Conservation (phyloP, 2,113 vertebrate species). For the Xenus cinereus region DNA sequence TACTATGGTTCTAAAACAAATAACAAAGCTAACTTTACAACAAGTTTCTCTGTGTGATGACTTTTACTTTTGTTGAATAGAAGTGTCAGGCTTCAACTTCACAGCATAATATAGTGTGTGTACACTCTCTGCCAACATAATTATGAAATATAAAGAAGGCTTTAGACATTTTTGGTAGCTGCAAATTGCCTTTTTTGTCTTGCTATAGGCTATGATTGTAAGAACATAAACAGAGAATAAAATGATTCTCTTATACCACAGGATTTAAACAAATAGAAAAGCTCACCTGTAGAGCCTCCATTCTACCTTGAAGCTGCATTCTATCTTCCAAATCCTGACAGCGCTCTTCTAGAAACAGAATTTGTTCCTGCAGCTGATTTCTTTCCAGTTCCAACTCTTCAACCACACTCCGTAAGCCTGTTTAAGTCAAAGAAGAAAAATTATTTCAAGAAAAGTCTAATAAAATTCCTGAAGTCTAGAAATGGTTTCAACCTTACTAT, state of each 20-base stretch:
- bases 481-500: background rate
- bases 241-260: background rate
- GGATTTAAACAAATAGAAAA: background rate
- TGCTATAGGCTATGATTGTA: background rate
- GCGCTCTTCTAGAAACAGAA: slow-evolving; percentile 85
- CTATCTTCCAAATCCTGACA: slow-evolving; percentile 87
- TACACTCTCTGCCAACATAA: background rate
- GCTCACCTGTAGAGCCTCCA: slow-evolving; percentile 86
- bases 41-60: background rate
- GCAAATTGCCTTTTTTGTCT: background rate
- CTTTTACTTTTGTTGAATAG: background rate
- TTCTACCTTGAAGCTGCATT: slow-evolving; percentile 84
- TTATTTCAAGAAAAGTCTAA: background rate
- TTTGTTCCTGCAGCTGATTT: slow-evolving; percentile 92
- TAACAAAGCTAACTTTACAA: background rate
- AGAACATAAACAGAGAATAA: background rate
- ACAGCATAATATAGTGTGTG: background rate
- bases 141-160: background rate
- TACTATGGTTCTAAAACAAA: background rate
- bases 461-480: background rate
- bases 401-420: slow-evolving; percentile 85
- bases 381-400: slow-evolving; percentile 90
- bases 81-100: background rate
- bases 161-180: background rate
- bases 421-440: background rate